phyloP scores from a whole-genome alignment of 92 coral and sea anemone genomes.

The Parazoanthus swiftii region DNA sequence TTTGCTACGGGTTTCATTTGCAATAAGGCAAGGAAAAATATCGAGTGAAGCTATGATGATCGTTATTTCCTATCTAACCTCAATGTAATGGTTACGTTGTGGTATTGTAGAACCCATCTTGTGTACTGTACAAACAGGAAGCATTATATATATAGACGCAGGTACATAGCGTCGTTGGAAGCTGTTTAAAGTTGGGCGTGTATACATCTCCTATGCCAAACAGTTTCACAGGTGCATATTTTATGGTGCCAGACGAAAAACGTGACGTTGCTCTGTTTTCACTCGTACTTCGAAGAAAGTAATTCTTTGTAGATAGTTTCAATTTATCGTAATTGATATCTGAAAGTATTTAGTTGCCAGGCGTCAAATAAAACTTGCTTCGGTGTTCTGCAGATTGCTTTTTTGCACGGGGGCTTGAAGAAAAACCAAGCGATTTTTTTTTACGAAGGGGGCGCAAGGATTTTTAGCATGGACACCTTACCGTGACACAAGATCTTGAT shows the following conservation, averaged over 20 bases:
- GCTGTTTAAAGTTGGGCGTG: not conserved
- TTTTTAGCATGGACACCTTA: not conserved
- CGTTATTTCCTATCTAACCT: not conserved
- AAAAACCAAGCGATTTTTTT: too few species aligned
- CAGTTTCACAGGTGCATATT: not conserved
- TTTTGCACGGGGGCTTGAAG: too few species aligned
- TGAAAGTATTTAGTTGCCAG: too few species aligned
- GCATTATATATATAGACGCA: not conserved
- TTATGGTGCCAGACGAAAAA: not conserved
- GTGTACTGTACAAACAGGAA: slow-evolving; percentile 14
- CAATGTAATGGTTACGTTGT: not conserved
- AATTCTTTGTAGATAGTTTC: too few species aligned
- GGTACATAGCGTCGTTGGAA: not conserved
- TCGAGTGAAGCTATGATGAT: not conserved
- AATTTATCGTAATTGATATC: too few species aligned
- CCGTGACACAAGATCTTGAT: slow-evolving; percentile 9
- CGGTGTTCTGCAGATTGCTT: too few species aligned
- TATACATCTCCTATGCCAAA: not conserved
- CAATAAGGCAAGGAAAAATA: not conserved
- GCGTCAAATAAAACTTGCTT: too few species aligned
- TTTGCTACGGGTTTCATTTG: not conserved
- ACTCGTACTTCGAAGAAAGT: too few species aligned
- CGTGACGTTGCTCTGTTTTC: not conserved
- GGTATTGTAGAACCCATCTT: not conserved
- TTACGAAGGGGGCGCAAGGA: not conserved